Percentiles rank a stretch among this genome's conserved stretches.
phyloP scores from a whole-genome alignment of 2,113 vertebrate genomes.

The Phylloscopus whistleri region DNA sequence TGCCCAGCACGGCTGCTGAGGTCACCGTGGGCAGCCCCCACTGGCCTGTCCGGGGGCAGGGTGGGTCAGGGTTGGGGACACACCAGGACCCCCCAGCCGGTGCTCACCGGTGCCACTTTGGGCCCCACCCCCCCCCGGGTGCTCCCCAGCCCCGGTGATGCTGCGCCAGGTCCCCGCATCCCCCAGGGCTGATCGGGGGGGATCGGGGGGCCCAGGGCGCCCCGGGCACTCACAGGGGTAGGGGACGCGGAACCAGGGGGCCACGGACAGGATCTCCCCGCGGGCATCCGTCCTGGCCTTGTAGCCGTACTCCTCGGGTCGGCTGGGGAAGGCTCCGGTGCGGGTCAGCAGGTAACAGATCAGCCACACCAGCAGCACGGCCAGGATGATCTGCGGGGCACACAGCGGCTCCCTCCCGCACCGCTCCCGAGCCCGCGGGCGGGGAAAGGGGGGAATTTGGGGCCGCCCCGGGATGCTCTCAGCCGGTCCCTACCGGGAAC shows the following conservation, averaged over 20 bases:
- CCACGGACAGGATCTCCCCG: slow-evolving; percentile 85
- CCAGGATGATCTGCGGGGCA: slow-evolving; percentile 86
- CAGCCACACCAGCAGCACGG: slow-evolving; percentile 90
- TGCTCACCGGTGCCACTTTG: not conserved
- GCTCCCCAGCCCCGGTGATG: not conserved
- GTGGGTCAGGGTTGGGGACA: not conserved
- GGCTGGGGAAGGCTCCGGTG: slow-evolving; percentile 78
- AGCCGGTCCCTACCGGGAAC: slow-evolving; percentile 84
- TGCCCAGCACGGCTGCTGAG: slow-evolving; percentile 88
- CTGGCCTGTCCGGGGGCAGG: slow-evolving; percentile 76
- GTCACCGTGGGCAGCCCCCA: slow-evolving; percentile 95
- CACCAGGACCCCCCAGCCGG: accelerated
- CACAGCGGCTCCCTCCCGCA: accelerated
- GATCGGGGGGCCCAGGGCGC: accelerated
- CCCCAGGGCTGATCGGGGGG: accelerated
- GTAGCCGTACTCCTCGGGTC: slow-evolving; percentile 80
- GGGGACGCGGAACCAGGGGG: slow-evolving; percentile 92
- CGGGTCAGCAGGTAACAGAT: slow-evolving; percentile 91
- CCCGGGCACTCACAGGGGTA: slow-evolving; percentile 88
- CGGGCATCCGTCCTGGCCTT: slow-evolving; percentile 92
- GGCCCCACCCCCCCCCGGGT: accelerated
- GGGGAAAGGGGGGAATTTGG: accelerated
- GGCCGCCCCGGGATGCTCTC: not conserved
- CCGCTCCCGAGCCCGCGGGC: accelerated
- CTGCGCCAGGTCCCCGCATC: not conserved